Evolutionary conservation across 2,113 vertebrate genomes (phyloP), one percentile per base, ranked within the genome.

Genomic region (Periophthalmus modestus): DNA sequence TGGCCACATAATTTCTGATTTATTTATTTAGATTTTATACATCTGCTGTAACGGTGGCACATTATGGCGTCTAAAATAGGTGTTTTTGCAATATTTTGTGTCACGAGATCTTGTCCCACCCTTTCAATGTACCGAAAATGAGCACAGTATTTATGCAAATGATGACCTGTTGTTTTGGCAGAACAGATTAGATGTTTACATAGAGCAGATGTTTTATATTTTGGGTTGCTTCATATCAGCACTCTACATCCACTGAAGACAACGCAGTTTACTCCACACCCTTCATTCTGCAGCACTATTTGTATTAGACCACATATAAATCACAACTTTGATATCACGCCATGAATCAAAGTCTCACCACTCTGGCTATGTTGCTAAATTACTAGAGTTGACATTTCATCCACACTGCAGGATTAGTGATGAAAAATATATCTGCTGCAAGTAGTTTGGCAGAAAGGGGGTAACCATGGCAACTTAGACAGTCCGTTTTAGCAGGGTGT

Each of bases 211-310:
- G 39, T 39, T 39, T 7, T 54, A 19, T 54, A 19, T 54, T 34
- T 28, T 59, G 11, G 57, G 12, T 59, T 13, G 11, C 23, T 59
- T 14, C 23, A 15, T 61, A 62, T 34, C 24, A 34, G 28, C 28
- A 34, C 28, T 59, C 24, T 15, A 71, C 72, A 66, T 74, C 81
- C 71, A 85, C 76, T 59, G 69, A 58, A 68, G 55, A 77, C 39
- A 72, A 28, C 73, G 24, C 74, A 36, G 47, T 81, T 72, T 14
- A 62, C 15, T 36, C 14, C 58, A 65, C 62, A 65, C 16, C 36
- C 4, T 66, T 67, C 13, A 36, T 47, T 71, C n/a, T 72, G 73
- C 52, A 34, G 54, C 54, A 75, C 62, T 28, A 69, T 73, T 34
- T 68, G 66, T 36, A 10, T n/a, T 39, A 19, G 18, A n/a, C 18